Base-by-base conservation (phyloP, 2,888 invertebrate species). In the Agrenia bidenticulata region DNA sequence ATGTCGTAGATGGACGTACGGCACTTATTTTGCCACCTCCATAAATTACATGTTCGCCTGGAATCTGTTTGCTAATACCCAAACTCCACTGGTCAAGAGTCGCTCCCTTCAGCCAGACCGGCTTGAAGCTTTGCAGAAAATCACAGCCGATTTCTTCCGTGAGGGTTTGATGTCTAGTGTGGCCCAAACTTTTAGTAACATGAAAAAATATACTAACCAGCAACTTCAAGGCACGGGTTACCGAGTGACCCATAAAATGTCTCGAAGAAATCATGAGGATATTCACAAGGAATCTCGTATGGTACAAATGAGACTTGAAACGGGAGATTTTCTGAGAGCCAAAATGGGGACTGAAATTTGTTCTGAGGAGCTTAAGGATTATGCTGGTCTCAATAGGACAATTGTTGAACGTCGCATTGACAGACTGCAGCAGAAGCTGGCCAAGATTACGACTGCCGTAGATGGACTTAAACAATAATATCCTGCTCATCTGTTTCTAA, bases 271-370 rank as follows among this genome's bases (percentile, higher is more conserved):
- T 9, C n/a, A 50, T 9, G 27, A 67, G 19, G 63, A 64, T 5
- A 2, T 4, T 9, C 49, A 24, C n/a, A 66, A 61, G 26, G 66
- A 71, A 41, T 15, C 15, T 2, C 9, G 15, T 24, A 65, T 55
- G 23, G 49, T 69, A 13, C 32, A 63, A 24, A 66, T 73, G 60
- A 53, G 70, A 27, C 19, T 24, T 2, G 37, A 17, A 11, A 64
- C 70, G 0, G 54, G 63, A 2, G 55, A 37, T 2, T 64, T 64
- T 23, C 54, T 73, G 7, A 65, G 39, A 24, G n/a, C 42, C 2
- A 67, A 61, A 39, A 27, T 65, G 9, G 67, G 65, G 5, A 37
- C 55, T 26, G 61, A 70, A 5, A 67, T 70, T 67, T 61, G 41
- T 15, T 41, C 63, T 11, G 61, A 70, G 24, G 70, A 70, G 42